Evolutionary conservation across 2,888 invertebrate genomes (phyloP).

Genomic region (Tenthredo scrophulariae): DNA sequence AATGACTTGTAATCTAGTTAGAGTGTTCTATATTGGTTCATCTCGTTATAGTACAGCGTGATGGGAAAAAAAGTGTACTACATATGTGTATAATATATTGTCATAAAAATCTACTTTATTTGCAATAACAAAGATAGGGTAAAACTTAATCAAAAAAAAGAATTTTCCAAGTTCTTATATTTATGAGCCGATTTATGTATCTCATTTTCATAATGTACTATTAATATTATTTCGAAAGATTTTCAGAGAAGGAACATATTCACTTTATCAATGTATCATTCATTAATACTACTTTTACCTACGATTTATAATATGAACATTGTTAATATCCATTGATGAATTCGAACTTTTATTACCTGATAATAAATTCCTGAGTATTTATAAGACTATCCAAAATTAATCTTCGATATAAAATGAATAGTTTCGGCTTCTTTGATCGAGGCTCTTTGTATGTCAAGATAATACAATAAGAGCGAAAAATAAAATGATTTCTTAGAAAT

Average conservation of each 20-base stretch:
- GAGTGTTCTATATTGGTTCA: neutral
- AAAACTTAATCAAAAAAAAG: neutral
- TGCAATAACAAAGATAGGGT: neutral
- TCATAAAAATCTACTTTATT: neutral
- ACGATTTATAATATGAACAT: constrained; percentile 4
- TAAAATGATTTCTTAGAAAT: neutral
- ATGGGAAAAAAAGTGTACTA: neutral
- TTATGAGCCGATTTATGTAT: neutral
- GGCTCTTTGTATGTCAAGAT: neutral
- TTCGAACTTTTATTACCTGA: neutral
- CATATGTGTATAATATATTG: constrained; percentile 4
- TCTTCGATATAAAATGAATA: neutral
- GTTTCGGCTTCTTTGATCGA: neutral
- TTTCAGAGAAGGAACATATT: neutral
- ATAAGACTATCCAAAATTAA: neutral
- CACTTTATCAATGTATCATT: neutral
- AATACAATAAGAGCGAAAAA: neutral
- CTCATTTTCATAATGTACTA: neutral
- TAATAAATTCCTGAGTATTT: neutral
- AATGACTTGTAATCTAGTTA: neutral
- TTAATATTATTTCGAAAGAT: neutral
- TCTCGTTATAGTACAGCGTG: neutral
- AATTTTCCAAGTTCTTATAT: neutral
- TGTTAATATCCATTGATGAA: neutral
- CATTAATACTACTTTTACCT: neutral